phyloP scores from a whole-genome alignment of 2,113 vertebrate genomes.

The Podarcis cretensis region DNA sequence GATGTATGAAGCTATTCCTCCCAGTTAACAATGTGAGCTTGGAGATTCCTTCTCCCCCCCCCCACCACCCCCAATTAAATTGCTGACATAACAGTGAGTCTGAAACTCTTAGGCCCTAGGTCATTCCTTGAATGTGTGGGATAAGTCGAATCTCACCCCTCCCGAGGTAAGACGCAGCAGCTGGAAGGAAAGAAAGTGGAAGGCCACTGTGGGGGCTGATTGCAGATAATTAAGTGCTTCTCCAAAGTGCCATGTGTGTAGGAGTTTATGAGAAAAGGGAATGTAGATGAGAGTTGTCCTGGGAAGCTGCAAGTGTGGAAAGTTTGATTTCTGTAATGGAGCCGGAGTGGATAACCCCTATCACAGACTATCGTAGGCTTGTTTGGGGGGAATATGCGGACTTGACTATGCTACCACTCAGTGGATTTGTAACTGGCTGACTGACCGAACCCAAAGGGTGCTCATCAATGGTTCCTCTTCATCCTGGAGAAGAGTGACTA shows the following conservation, averaged over 20 bases:
- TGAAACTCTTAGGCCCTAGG: neutral
- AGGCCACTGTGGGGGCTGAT: neutral
- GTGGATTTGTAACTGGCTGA: too few relatives aligned
- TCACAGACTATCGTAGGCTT: neutral
- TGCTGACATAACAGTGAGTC: neutral
- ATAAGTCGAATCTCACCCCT: neutral
- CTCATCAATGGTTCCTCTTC: too few relatives aligned
- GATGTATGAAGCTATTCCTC: neutral
- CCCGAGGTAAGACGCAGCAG: neutral
- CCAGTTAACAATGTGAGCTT: neutral
- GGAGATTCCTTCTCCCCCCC: neutral
- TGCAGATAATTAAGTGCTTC: slow-evolving; percentile 2
- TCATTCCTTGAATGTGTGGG: neutral
- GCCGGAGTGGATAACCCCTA: neutral
- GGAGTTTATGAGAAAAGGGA: neutral
- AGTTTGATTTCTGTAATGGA: neutral
- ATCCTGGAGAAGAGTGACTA: too few relatives aligned
- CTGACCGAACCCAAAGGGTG: too few relatives aligned
- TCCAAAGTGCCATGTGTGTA: neutral
- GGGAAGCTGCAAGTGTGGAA: neutral
- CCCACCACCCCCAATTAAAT: neutral
- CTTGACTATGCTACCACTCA: too few relatives aligned
- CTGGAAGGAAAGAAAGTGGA: neutral
- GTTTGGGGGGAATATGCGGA: too few relatives aligned
- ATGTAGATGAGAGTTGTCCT: neutral